Evolutionary conservation across 2,797 vertebrate species (phyloP).

Genomic region (Strix occidentalis): DNA sequence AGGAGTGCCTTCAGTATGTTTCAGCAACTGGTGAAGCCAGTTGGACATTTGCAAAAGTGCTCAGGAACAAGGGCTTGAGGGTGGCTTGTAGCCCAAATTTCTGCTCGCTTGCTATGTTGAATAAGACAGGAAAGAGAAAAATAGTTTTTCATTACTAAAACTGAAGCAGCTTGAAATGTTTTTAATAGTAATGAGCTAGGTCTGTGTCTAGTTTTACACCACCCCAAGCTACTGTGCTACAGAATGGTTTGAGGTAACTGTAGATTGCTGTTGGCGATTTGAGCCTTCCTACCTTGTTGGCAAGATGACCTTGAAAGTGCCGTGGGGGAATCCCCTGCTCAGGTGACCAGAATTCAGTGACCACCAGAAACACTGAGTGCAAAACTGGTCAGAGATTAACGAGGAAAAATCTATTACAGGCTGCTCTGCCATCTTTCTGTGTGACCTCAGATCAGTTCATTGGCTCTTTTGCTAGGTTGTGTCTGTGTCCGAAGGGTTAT

Average conservation of each 20-base stretch:
- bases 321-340: background rate
- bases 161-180: background rate
- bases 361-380: background rate
- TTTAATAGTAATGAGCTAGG: background rate
- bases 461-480: background rate
- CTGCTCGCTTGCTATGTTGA: background rate
- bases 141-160: background rate
- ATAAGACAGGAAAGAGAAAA: background rate
- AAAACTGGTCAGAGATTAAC: accelerated
- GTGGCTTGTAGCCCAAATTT: background rate
- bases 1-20: background rate
- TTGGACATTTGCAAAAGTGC: background rate
- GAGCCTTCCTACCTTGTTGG: background rate
- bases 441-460: background rate
- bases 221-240: background rate
- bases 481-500: background rate
- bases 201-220: background rate
- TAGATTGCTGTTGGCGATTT: background rate
- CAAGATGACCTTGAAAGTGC: background rate
- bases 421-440: background rate
- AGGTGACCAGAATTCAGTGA: background rate
- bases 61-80: background rate
- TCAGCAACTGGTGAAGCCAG: background rate
- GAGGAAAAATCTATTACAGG: background rate
- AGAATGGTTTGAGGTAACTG: background rate